A percentile compares a stretch with the other conserved stretches of the same genome.
Conservation (phyloP, 2,888 invertebrate species). For the Eretmocerus hayati region DNA sequence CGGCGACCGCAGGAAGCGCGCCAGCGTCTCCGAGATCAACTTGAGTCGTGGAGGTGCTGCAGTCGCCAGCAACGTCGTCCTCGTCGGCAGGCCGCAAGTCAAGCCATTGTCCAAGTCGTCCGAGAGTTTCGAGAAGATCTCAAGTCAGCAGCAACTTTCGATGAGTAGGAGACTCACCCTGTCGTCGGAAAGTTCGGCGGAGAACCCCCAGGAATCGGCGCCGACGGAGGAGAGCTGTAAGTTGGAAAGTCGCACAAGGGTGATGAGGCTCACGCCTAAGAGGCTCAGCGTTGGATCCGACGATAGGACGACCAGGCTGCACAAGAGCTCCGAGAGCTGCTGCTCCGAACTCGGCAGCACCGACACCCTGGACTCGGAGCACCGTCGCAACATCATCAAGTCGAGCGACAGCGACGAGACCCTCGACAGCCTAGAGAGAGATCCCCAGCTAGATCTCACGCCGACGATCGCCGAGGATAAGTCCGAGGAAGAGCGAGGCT, state of each 20-base stretch:
- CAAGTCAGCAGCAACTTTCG: background rate
- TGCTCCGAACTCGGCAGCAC: constrained; percentile 44
- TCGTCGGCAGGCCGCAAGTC: constrained; percentile 1
- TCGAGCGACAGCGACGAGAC: constrained; percentile 43
- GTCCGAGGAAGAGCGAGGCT: constrained; percentile 27
- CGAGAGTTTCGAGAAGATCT: constrained; percentile 38
- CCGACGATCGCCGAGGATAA: constrained; percentile 36
- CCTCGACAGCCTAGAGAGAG: constrained; percentile 42
- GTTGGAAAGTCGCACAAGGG: constrained; percentile 30
- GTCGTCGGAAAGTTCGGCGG: constrained; percentile 41
- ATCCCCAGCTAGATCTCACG: constrained; percentile 32
- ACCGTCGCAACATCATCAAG: constrained; percentile 34
- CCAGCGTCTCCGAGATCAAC: constrained; percentile 39
- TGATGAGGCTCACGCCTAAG: constrained; percentile 26
- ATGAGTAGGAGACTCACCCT: constrained; percentile 32
- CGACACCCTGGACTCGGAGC: constrained; percentile 41
- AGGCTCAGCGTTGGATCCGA: constrained; percentile 26
- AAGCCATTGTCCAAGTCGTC: constrained; percentile 35
- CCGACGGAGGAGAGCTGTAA: constrained; percentile 34
- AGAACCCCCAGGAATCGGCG: no score
- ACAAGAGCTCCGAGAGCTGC: constrained; percentile 44
- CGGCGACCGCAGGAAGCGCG: constrained; percentile 34
- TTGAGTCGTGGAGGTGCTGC: no score
- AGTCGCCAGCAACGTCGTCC: no score
- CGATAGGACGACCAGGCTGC: constrained; percentile 32